Evolutionary conservation across 30 jellyfish, hydroid and myxozoan genomes (phyloP).

Genomic region (Phacellophora camtschatica): DNA sequence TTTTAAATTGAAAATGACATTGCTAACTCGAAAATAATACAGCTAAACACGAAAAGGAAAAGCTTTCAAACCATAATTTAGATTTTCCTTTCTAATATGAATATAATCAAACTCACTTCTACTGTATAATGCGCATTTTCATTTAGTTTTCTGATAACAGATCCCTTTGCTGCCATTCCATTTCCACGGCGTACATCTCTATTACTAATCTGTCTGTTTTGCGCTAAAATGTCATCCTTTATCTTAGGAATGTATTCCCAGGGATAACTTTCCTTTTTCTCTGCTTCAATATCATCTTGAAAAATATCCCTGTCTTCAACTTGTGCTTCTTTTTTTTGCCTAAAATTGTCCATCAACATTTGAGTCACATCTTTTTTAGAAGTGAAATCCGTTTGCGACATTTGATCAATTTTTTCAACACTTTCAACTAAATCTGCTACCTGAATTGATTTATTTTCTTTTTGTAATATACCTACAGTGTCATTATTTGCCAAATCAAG

Average conservation of each 20-base stretch:
- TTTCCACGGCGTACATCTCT: no score
- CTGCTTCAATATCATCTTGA: not conserved
- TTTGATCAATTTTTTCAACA: slow-evolving; percentile 46
- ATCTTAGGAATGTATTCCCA: slow-evolving; percentile 49
- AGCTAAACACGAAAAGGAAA: no score
- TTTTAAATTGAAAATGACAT: no score
- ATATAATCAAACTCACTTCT: no score
- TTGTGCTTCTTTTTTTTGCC: not conserved
- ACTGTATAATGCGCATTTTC: no score
- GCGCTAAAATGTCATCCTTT: no score
- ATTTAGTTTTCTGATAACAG: no score
- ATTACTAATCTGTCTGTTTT: no score
- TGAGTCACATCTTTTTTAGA: slow-evolving; percentile 15
- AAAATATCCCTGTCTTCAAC: not conserved
- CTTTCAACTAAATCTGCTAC: slow-evolving; percentile 2
- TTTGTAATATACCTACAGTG: not conserved
- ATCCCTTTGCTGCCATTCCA: no score
- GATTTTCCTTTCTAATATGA: no score
- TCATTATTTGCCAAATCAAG: not conserved
- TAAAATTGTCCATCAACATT: slow-evolving; percentile 8
- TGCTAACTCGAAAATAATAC: no score
- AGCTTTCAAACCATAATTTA: no score
- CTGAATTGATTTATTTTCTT: slow-evolving; percentile 1
- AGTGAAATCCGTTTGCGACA: slow-evolving; percentile 52
- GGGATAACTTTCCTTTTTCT: slow-evolving; percentile 10